A percentile compares a stretch with the other conserved stretches of the same genome.
phyloP scores from a whole-genome alignment of 2,888 invertebrate species.

The Pycnomerus fuliginosus region DNA sequence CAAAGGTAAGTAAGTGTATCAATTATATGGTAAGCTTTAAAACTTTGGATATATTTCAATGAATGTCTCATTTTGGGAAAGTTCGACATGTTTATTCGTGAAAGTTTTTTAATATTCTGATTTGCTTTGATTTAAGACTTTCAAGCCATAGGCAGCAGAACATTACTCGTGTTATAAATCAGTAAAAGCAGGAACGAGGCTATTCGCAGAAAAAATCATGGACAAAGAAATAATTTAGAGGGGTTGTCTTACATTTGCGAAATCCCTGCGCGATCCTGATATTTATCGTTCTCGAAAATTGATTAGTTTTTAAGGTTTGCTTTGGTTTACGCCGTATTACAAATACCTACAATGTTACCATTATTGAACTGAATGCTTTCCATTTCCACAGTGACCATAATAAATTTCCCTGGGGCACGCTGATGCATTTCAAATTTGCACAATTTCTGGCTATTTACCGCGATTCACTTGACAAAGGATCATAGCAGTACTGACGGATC shows the following conservation, averaged over 20 bases:
- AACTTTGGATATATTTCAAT: constrained; percentile 11
- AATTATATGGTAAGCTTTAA: too few relatives aligned
- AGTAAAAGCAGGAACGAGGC: constrained; percentile 5
- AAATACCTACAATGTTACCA: constrained; percentile 17
- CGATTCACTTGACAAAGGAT: constrained; percentile 13
- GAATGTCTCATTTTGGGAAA: constrained; percentile 16
- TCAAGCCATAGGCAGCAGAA: constrained; percentile 18
- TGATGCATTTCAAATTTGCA: constrained; percentile 16
- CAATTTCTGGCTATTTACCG: constrained; percentile 12
- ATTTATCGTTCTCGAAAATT: constrained; percentile 9
- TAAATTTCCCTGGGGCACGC: constrained; percentile 22
- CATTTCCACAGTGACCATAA: constrained; percentile 18
- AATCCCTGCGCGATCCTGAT: neutral
- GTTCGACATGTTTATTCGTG: constrained; percentile 23
- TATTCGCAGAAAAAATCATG: too few relatives aligned
- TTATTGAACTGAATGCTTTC: constrained; percentile 20
- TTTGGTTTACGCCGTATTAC: constrained; percentile 20
- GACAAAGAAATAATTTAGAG: too few relatives aligned
- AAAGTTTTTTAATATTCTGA: constrained; percentile 34
- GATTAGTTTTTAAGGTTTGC: constrained; percentile 20
- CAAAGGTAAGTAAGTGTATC: too few relatives aligned
- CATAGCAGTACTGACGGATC: neutral
- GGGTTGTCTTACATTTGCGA: too few relatives aligned
- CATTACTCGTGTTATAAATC: constrained; percentile 15
- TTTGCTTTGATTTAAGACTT: constrained; percentile 29